A percentile compares a stretch with the other conserved stretches of the same genome.
Conservation (phyloP, 2,888 invertebrate species). For the Hypolimnas misippus region DNA sequence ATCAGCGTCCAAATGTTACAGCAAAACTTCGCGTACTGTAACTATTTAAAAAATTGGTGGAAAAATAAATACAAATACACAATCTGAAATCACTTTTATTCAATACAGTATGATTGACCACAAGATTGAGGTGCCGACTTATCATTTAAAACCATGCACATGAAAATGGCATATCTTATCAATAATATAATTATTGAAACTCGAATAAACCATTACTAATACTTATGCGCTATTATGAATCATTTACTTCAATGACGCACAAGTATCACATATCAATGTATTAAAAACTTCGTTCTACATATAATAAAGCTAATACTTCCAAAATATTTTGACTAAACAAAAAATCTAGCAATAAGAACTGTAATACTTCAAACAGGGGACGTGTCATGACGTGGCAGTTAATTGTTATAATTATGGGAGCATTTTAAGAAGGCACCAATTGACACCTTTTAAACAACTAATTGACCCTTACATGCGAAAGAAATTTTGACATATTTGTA, state of each 20-base stretch:
- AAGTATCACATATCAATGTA: background rate
- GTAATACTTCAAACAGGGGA: constrained; percentile 13
- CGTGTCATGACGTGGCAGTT: constrained; percentile 30
- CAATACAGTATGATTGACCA: constrained; percentile 12
- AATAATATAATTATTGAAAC: constrained; percentile 9
- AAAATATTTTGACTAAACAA: background rate
- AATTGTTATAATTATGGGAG: constrained; percentile 24
- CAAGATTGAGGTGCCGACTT: constrained; percentile 18
- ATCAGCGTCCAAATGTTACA: too few species aligned
- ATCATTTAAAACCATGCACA: constrained; percentile 12
- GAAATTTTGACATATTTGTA: background rate
- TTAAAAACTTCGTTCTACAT: background rate
- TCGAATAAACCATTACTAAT: background rate
- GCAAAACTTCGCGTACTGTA: too few species aligned
- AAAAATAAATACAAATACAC: constrained; percentile 4
- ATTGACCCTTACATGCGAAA: constrained; percentile 18
- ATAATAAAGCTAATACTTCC: background rate
- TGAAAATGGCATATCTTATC: constrained; percentile 6
- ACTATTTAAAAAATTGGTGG: background rate
- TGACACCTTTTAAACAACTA: constrained; percentile 24
- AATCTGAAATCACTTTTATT: constrained; percentile 28
- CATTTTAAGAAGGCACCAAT: constrained; percentile 29
- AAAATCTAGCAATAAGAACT: constrained; percentile 2
- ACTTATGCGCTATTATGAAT: constrained; percentile 9
- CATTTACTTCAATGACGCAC: background rate